Evolutionary conservation across 2,797 vertebrate genomes (phyloP).

Genomic region (Rousettus madagascariensis): DNA sequence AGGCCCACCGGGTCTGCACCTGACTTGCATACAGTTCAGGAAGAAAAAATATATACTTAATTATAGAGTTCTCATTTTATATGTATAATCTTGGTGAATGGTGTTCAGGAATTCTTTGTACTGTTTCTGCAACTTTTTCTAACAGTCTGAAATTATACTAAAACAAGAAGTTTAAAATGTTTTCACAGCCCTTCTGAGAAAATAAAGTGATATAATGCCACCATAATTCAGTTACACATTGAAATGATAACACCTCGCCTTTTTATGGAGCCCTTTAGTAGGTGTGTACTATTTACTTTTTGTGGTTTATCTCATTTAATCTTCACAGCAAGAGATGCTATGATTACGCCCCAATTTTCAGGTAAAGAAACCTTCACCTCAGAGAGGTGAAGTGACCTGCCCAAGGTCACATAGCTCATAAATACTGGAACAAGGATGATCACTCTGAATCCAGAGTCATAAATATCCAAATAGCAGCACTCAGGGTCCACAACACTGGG

Average conservation of each 20-base stretch:
- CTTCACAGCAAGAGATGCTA: not conserved
- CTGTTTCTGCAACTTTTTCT: not conserved
- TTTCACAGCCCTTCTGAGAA: not conserved
- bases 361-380: not conserved
- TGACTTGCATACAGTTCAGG: not conserved
- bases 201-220: not conserved
- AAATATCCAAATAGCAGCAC: not conserved
- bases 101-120: not conserved
- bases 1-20: not conserved
- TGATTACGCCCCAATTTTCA: not conserved
- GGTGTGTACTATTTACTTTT: not conserved
- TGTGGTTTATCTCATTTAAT: not conserved
- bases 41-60: not conserved
- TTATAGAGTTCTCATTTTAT: not conserved
- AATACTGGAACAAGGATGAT: not conserved
- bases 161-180: not conserved
- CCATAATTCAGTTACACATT: not conserved
- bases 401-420: not conserved
- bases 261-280: not conserved
- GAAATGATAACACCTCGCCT: not conserved
- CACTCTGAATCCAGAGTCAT: not conserved
- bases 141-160: not conserved
- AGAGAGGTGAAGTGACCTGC: not conserved
- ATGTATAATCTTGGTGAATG: not conserved
- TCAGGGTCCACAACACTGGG: accelerated